A percentile compares a stretch with the other conserved stretches of the same genome.
These are phyloP conservation scores for Mus pahari DNA, from an alignment of 2,113 vertebrate species.

Conservation along the genomic window DNA sequence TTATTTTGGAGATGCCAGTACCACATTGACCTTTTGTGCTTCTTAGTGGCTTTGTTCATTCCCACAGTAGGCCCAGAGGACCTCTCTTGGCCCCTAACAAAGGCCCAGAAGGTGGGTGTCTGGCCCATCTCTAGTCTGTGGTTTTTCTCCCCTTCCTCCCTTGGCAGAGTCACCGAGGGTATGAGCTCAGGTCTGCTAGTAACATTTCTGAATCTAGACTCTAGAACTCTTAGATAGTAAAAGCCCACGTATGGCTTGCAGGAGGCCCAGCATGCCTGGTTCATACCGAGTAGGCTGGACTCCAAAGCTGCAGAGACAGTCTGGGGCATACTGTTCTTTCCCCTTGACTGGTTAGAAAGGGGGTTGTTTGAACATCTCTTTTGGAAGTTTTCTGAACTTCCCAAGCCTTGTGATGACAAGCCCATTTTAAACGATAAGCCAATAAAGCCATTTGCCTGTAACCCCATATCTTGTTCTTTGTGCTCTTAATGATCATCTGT, in stretches of 20 bases:
- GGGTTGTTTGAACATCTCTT: not conserved
- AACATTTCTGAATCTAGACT: not conserved
- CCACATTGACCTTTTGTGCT: not conserved
- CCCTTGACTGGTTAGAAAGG: not conserved
- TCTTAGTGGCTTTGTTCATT: slow-evolving; percentile 20
- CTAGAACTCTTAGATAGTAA: not conserved
- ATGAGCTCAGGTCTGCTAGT: slow-evolving; percentile 39
- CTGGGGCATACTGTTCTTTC: not conserved
- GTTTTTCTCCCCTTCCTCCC: not conserved
- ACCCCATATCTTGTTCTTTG: not conserved
- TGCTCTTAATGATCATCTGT: not conserved
- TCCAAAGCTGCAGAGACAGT: not conserved
- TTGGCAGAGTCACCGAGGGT: not conserved
- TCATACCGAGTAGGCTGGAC: not conserved
- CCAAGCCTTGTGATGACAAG: not conserved
- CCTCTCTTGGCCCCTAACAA: not conserved
- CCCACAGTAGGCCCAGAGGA: not conserved
- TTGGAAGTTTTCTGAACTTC: not conserved
- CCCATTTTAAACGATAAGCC: not conserved
- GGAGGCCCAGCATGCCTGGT: not conserved
- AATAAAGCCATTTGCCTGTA: not conserved
- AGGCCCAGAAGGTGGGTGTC: not conserved
- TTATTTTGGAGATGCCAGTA: slow-evolving; percentile 62
- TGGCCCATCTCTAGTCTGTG: not conserved
- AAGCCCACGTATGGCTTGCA: not conserved